Conservation (phyloP, 2,888 invertebrate genomes). For the Stegophylla sp. region DNA sequence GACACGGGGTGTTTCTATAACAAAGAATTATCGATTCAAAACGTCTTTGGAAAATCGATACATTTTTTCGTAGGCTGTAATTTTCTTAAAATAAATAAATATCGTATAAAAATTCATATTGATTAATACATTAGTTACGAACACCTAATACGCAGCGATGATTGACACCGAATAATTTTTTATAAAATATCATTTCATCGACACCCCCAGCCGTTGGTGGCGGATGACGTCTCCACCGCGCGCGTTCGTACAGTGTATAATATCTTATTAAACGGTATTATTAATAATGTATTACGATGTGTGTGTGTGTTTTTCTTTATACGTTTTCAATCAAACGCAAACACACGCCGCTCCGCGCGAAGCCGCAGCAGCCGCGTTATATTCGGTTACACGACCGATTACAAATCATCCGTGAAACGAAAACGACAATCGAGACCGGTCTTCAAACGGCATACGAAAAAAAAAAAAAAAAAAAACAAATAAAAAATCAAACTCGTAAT, state of each 20-base stretch:
- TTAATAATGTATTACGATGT: not conserved
- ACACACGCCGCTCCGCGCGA: too few relatives aligned
- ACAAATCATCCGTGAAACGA: slow-evolving; percentile 59
- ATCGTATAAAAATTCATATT: too few relatives aligned
- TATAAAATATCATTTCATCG: too few relatives aligned
- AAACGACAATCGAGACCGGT: slow-evolving; percentile 58
- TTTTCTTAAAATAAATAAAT: too few relatives aligned
- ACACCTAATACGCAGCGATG: too few relatives aligned
- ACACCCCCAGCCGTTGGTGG: too few relatives aligned
- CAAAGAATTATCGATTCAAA: too few relatives aligned
- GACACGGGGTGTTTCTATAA: too few relatives aligned
- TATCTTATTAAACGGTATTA: slow-evolving; percentile 22
- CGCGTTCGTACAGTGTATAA: not conserved
- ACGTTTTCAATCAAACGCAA: slow-evolving; percentile 44
- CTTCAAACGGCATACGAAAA: slow-evolving; percentile 46
- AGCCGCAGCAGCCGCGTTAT: slow-evolving; percentile 12
- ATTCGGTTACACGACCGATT: slow-evolving; percentile 57
- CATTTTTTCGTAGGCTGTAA: too few relatives aligned
- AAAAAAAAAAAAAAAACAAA: slow-evolving; percentile 9
- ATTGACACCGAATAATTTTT: too few relatives aligned
- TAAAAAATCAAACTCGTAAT: slow-evolving; percentile 29
- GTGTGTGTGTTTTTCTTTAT: slow-evolving; percentile 13
- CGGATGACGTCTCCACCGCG: not conserved
- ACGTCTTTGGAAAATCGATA: not conserved
- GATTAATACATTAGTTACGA: too few relatives aligned